These are phyloP conservation scores for Thalassophryne amazonica DNA, from an alignment of 2,797 vertebrate genomes.

Conservation along the genomic window DNA sequence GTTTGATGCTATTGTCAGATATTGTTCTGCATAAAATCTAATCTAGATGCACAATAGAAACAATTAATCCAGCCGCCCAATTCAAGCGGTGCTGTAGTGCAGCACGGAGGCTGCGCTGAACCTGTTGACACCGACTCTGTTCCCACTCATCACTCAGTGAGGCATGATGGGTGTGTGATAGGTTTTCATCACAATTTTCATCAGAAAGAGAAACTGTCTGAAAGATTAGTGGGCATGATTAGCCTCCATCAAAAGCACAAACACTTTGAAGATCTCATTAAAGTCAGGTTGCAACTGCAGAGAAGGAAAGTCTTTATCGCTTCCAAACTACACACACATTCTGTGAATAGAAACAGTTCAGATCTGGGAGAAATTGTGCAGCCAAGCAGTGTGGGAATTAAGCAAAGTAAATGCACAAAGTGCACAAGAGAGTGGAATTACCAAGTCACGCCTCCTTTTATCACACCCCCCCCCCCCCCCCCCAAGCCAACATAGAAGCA, in stretches of 20 bases:
- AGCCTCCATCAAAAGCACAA: conserved; percentile 16
- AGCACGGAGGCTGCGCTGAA: conserved; percentile 28
- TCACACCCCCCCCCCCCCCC: conserved; percentile 7
- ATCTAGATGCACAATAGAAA: background rate
- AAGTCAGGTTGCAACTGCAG: conserved; percentile 11
- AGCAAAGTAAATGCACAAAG: conserved; percentile 58
- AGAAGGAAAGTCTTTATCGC: conserved; percentile 12
- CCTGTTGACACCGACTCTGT: conserved; percentile 35
- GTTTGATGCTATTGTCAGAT: background rate
- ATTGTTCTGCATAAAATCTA: background rate
- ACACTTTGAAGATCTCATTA: conserved; percentile 30
- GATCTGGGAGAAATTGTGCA: conserved; percentile 42
- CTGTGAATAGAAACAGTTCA: conserved; percentile 11
- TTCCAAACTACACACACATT: conserved; percentile 1
- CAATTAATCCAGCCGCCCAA: background rate
- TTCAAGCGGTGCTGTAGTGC: background rate
- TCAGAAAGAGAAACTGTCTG: background rate
- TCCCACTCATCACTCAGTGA: conserved; percentile 12
- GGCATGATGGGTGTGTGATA: background rate
- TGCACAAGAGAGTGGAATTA: conserved; percentile 65
- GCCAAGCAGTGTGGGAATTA: conserved; percentile 55
- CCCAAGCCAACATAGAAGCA: background rate
- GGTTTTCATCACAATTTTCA: conserved; percentile 15
- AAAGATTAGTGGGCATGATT: conserved; percentile 26
- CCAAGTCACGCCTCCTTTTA: conserved; percentile 31